Conservation (phyloP, 2,888 invertebrate species). For the Brachyptera risi region DNA sequence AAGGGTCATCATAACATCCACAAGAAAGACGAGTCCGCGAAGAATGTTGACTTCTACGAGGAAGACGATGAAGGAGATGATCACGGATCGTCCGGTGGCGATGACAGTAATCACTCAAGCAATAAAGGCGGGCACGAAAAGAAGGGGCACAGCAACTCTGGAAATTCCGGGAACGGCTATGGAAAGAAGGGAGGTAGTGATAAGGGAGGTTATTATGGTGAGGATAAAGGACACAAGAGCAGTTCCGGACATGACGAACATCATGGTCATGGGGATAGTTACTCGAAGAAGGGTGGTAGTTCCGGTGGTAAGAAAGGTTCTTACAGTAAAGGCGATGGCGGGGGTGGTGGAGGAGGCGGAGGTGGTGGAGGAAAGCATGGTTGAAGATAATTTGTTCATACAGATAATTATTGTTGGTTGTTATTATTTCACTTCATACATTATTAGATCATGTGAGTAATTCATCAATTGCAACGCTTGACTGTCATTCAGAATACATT, state of each 20-base stretch:
- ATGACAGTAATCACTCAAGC: conserved; percentile 14
- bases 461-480: too few relatives aligned
- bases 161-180: conserved; percentile 50
- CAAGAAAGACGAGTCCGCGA: conserved; percentile 48
- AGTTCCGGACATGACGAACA: conserved; percentile 55
- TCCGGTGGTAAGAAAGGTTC: conserved; percentile 56
- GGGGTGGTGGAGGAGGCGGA: conserved; percentile 34
- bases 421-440: too few relatives aligned
- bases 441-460: too few relatives aligned
- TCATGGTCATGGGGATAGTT: conserved; percentile 48
- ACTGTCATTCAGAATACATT: too few relatives aligned
- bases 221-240: conserved; percentile 49
- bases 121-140: conserved; percentile 55
- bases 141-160: conserved; percentile 51
- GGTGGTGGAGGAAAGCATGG: conserved; percentile 8
- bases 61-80: conserved; percentile 11
- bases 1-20: conserved; percentile 69
- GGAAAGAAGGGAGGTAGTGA: conserved; percentile 55
- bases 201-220: conserved; percentile 52
- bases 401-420: too few relatives aligned
- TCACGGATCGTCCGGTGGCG: conserved; percentile 11
- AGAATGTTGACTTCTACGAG: conserved; percentile 15
- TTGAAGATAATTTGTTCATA: too few relatives aligned
- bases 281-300: conserved; percentile 49
- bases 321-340: conserved; percentile 43